phyloP scores from a whole-genome alignment of 2,888 invertebrate species.

The Omphaloscelis lunosa region DNA sequence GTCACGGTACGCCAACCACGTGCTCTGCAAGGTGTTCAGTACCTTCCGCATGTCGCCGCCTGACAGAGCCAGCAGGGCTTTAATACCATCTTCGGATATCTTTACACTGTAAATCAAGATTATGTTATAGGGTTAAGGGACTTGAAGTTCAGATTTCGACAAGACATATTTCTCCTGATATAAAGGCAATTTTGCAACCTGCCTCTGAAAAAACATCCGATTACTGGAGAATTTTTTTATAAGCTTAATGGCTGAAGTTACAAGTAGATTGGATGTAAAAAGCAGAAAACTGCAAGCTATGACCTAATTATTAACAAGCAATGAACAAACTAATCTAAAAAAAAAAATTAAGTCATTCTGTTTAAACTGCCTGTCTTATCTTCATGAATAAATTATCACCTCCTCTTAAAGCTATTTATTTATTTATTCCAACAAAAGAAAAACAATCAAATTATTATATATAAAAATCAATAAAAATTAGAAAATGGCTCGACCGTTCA shows the following conservation, averaged over 20 bases:
- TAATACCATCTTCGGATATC: slow-evolving; percentile 96
- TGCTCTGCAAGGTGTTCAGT: slow-evolving; percentile 98
- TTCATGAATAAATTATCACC: no score
- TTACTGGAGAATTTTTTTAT: slow-evolving; percentile 1
- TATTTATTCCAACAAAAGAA: no score
- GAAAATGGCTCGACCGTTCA: no score
- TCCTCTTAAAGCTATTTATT: no score
- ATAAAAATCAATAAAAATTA: no score
- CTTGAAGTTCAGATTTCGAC: neutral
- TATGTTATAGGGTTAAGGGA: neutral
- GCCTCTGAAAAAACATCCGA: neutral
- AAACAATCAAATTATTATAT: no score
- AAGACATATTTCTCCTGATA: neutral
- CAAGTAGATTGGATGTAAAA: neutral
- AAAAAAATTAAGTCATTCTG: neutral
- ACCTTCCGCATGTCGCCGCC: slow-evolving; percentile 99
- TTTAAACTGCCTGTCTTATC: no score
- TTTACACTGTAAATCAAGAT: slow-evolving; percentile 91
- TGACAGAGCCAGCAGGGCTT: slow-evolving; percentile 96
- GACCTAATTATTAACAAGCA: neutral
- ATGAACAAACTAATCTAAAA: neutral
- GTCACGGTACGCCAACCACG: slow-evolving; percentile 97
- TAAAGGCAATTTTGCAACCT: neutral
- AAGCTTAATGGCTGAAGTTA: neutral
- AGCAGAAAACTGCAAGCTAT: neutral